Evolutionary conservation across 2,113 vertebrate genomes (phyloP).

Genomic region (Coturnix japonica): DNA sequence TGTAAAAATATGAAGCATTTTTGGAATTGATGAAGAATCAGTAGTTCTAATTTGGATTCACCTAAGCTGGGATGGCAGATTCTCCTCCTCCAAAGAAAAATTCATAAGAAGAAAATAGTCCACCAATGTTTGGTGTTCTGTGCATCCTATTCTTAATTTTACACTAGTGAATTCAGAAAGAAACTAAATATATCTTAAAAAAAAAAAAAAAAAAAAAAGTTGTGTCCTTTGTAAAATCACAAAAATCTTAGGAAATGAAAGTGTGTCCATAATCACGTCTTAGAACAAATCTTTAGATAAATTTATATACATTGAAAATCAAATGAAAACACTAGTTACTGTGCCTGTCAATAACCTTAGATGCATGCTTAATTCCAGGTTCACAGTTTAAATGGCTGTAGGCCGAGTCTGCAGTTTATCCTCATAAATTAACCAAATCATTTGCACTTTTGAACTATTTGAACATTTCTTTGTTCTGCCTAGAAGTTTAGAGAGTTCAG

Average conservation of each 20-base stretch:
- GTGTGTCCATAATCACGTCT: neutral
- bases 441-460: neutral
- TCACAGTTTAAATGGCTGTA: neutral
- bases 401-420: neutral
- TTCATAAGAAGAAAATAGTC: neutral
- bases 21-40: neutral
- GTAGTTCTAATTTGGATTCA: neutral
- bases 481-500: neutral
- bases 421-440: neutral
- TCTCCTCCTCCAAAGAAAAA: neutral
- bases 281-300: neutral
- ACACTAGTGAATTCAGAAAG: neutral
- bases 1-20: neutral
- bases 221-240: neutral
- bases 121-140: neutral
- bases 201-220: neutral
- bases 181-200: neutral
- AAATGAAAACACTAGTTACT: neutral
- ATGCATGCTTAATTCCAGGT: neutral
- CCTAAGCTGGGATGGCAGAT: neutral
- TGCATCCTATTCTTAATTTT: neutral
- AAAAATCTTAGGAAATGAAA: neutral
- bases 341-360: neutral
- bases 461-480: neutral
- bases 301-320: neutral